phyloP scores from a whole-genome alignment of 2,797 vertebrate genomes.

The Sylvilagus floridanus region DNA sequence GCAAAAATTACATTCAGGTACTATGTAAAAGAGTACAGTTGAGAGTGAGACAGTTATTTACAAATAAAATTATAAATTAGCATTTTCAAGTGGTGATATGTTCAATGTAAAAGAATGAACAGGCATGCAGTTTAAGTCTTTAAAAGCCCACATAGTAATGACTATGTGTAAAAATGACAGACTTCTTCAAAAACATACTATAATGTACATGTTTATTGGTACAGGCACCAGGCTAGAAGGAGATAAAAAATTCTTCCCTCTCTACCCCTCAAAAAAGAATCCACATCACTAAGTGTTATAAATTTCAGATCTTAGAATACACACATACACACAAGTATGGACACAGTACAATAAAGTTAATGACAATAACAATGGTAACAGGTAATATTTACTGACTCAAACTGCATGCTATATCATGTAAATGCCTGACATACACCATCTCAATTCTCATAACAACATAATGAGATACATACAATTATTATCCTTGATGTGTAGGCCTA shows the following conservation, averaged over 20 bases:
- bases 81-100: neutral
- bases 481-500: neutral
- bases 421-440: neutral
- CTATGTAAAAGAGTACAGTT: neutral
- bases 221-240: neutral
- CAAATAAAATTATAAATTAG: neutral
- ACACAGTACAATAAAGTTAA: neutral
- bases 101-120: neutral
- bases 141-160: neutral
- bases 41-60: neutral
- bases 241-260: neutral
- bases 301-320: neutral
- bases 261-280: no score
- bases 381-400: neutral
- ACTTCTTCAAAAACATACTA: conserved; percentile 37
- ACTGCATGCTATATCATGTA: neutral
- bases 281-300: neutral
- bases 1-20: neutral
- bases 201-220: neutral
- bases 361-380: neutral
- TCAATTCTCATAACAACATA: neutral
- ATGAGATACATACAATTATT: neutral
- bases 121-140: neutral
- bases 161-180: neutral
- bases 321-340: neutral